Evolutionary conservation across 2,113 vertebrate genomes (phyloP), one percentile per base, ranked within the genome.

Genomic region (Nannobrachium achirus): DNA sequence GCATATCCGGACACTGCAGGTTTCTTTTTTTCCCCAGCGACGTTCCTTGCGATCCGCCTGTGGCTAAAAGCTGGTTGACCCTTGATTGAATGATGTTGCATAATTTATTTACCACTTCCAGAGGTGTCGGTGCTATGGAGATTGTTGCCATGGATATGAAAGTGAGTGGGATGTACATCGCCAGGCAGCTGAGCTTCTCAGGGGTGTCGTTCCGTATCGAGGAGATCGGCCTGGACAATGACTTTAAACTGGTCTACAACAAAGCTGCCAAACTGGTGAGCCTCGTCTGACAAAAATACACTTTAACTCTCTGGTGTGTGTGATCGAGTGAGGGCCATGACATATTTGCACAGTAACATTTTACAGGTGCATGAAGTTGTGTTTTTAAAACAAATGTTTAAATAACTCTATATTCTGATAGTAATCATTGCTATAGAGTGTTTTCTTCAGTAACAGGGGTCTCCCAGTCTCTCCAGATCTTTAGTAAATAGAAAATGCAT

Each of bases 141-240:
- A 98, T 99, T 0, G 98, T 99, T 66, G 97, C 97, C 19, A 99
- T 99, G 98, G 98, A 99, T 84, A 99, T 99, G 98, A 99, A 99
- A 82, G 96, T 99, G 81, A 99, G 97, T 2, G 98, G 98, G 60
- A 98, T 98, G 98, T 99, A 99, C 93, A 99, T 99, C 1, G 98
- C 98, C 2, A 92, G 98, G 81, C 98, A 99, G 92, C 95, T 99
- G 82, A 99, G 98, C 88, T 99, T 99, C 88, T 95, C 95, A 0
- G 98, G 98, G 0, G 98, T 99, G 56, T 95, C 96, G 39, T 99
- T 99, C 92, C 92, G 93, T 42, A 95, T 99, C 0, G 97, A 98
- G 87, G 98, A 99, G 89, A 99, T 99, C 82, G 92, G 93, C 0
- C 89, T 99, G 86, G 93, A 96, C 8, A 86, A 89, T 0, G 92